Percentiles rank a stretch among this genome's conserved stretches.
These are phyloP conservation scores for Marmota flaviventris DNA, from an alignment of 2,113 vertebrate species.

Conservation along the genomic window DNA sequence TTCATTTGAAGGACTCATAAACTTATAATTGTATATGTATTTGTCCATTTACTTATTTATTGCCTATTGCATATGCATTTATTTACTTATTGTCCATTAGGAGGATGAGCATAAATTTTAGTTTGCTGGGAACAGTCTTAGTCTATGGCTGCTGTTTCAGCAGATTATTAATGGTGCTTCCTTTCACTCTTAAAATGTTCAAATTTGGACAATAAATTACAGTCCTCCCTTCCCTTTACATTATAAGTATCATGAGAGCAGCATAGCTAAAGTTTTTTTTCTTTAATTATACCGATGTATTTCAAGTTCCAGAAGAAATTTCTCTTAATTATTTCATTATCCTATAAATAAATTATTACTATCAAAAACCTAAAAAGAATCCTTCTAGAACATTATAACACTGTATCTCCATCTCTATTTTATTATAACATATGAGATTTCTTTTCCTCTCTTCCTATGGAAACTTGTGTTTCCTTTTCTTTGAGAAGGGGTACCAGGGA, in stretches of 20 bases:
- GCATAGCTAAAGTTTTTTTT: background rate
- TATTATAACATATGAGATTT: background rate
- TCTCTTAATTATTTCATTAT: background rate
- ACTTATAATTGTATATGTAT: background rate
- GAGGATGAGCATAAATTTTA: background rate
- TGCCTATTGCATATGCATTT: background rate
- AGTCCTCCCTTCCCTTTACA: background rate
- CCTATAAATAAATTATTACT: background rate
- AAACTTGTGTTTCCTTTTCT: background rate
- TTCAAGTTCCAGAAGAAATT: background rate
- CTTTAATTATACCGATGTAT: background rate
- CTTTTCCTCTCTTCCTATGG: background rate
- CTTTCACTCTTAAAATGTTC: conserved; percentile 20
- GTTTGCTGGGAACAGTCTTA: background rate
- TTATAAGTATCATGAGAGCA: background rate
- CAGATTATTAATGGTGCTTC: conserved; percentile 28
- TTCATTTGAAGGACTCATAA: conserved; percentile 2
- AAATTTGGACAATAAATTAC: conserved; percentile 22
- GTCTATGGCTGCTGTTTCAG: background rate
- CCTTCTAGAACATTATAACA: background rate
- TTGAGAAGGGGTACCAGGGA: too few species aligned
- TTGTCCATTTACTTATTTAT: conserved; percentile 25
- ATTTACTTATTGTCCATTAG: conserved; percentile 25
- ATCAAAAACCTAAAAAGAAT: background rate
- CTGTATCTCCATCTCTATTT: background rate